Conservation (phyloP, 2,113 vertebrate genomes). For the Pycnonotus jocosus region DNA sequence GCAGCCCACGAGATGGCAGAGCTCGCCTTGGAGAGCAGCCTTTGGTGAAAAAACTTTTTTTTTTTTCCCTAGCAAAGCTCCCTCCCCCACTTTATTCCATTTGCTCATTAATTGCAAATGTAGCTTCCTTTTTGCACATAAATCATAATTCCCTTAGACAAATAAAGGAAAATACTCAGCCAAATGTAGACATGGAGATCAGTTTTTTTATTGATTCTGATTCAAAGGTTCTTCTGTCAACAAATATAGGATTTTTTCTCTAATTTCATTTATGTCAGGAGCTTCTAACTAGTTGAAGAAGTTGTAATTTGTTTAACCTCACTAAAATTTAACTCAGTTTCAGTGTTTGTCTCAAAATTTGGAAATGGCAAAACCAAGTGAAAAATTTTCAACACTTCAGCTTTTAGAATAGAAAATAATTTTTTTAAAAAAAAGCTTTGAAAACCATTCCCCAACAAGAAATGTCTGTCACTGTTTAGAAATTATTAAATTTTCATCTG, state of each 20-base stretch:
- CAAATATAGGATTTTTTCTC: background rate
- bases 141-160: background rate
- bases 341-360: background rate
- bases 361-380: background rate
- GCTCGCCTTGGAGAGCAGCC: background rate
- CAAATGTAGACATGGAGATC: background rate
- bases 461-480: background rate
- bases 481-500: background rate
- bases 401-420: background rate
- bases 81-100: background rate
- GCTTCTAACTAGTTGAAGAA: background rate
- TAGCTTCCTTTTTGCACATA: background rate
- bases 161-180: background rate
- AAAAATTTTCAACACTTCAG: background rate
- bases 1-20: conserved; percentile 45
- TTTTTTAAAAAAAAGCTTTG: background rate
- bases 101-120: background rate
- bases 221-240: background rate
- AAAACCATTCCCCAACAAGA: background rate
- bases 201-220: background rate
- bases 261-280: background rate
- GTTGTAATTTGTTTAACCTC: background rate
- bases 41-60: background rate
- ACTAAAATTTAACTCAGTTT: background rate
- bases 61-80: background rate